Conservation (phyloP, 2,113 vertebrate genomes). For the Saimiri boliviensis region DNA sequence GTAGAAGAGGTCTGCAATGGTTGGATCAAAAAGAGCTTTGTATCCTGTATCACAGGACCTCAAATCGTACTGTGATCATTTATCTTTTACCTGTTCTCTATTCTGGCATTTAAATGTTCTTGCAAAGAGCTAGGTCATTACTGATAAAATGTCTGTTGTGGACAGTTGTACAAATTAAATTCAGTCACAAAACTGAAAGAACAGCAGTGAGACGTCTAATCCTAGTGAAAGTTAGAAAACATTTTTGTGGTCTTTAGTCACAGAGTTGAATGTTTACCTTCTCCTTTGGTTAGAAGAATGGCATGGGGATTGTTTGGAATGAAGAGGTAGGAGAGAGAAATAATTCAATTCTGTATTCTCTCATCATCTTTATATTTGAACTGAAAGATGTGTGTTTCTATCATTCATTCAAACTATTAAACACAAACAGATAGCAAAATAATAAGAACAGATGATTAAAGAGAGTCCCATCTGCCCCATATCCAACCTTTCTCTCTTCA, state of each 20-base stretch:
- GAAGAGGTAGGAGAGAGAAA: neutral
- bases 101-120: neutral
- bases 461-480: conserved; percentile 34
- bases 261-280: neutral
- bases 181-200: neutral
- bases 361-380: conserved; percentile 1
- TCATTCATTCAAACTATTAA: conserved; percentile 16
- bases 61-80: neutral
- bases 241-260: neutral
- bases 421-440: neutral
- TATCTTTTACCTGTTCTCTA: neutral
- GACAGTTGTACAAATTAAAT: conserved; percentile 22
- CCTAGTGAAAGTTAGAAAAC: neutral
- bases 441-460: conserved; percentile 55
- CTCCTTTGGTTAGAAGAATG: neutral
- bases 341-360: neutral
- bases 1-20: neutral
- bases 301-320: neutral
- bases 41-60: neutral
- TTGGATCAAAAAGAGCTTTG: neutral
- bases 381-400: neutral
- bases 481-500: neutral
- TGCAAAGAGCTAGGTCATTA: neutral
- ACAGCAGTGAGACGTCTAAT: neutral
- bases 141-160: neutral